phyloP scores from a whole-genome alignment of 2,113 vertebrate genomes.

The Alligator mississippiensis region DNA sequence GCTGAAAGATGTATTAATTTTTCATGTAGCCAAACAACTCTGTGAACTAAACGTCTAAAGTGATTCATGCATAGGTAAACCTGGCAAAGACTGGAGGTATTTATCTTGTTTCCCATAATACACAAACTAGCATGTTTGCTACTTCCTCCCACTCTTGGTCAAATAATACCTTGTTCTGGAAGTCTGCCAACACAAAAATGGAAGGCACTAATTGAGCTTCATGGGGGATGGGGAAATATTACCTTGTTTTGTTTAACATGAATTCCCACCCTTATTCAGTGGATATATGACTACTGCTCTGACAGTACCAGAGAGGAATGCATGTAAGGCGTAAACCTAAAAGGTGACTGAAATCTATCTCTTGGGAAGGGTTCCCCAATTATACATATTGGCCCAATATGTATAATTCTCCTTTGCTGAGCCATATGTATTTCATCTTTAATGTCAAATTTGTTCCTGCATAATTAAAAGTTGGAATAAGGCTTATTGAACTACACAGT shows the following conservation, averaged over 20 bases:
- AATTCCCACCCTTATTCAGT: neutral
- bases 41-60: conserved; percentile 37
- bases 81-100: conserved; percentile 35
- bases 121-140: conserved; percentile 49
- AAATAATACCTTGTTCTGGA: conserved; percentile 30
- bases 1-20: neutral
- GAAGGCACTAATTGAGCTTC: conserved; percentile 23
- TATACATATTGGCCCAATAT: neutral
- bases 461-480: conserved; percentile 42
- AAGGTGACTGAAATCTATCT: neutral
- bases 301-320: neutral
- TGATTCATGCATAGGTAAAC: conserved; percentile 61
- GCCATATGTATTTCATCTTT: neutral
- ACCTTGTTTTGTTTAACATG: neutral
- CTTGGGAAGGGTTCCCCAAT: neutral
- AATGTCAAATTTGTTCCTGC: conserved; percentile 31
- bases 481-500: conserved; percentile 42
- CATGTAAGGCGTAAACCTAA: neutral
- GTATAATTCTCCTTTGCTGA: neutral
- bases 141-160: conserved; percentile 40
- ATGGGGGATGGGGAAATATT: neutral
- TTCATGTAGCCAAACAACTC: conserved; percentile 7
- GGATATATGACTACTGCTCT: neutral
- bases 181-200: conserved; percentile 41
- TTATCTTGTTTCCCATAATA: conserved; percentile 55